phyloP scores from a whole-genome alignment of 2,797 vertebrate species.

The Mus minutoides region DNA sequence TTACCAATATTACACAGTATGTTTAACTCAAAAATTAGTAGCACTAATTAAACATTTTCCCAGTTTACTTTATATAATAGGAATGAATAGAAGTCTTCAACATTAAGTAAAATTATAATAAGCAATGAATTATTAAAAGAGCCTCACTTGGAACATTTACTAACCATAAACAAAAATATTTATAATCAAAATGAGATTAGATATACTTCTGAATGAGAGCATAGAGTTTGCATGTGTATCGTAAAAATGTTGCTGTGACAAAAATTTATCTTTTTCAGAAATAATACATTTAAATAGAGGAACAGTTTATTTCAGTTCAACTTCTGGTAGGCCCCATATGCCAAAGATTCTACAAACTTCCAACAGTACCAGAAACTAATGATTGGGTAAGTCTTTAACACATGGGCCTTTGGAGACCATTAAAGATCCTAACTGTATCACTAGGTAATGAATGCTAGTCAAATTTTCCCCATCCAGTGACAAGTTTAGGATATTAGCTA shows the following conservation, averaged over 20 bases:
- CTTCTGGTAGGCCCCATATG: neutral
- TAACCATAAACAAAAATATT: neutral
- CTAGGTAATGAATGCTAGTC: neutral
- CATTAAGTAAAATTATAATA: conserved; percentile 35
- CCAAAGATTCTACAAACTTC: neutral
- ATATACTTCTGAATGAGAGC: neutral
- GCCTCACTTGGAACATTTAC: neutral
- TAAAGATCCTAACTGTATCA: neutral
- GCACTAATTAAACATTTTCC: conserved; percentile 39
- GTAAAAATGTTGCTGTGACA: neutral
- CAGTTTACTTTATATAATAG: neutral
- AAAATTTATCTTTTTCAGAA: neutral
- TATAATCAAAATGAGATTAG: neutral
- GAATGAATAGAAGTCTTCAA: neutral
- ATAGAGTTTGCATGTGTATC: neutral
- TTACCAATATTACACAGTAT: conserved; percentile 23
- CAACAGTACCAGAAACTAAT: neutral
- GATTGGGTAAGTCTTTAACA: neutral
- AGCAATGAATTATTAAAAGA: conserved; percentile 18
- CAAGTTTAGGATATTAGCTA: neutral
- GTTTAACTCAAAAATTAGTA: conserved; percentile 48
- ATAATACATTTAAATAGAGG: neutral
- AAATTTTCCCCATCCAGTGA: neutral
- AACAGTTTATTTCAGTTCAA: neutral
- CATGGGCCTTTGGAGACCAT: neutral